Percentiles rank a stretch among this genome's conserved stretches.
Evolutionary conservation across 1,140 invertebrate species (phyloP).

Genomic region (Vanessa tameamea): DNA sequence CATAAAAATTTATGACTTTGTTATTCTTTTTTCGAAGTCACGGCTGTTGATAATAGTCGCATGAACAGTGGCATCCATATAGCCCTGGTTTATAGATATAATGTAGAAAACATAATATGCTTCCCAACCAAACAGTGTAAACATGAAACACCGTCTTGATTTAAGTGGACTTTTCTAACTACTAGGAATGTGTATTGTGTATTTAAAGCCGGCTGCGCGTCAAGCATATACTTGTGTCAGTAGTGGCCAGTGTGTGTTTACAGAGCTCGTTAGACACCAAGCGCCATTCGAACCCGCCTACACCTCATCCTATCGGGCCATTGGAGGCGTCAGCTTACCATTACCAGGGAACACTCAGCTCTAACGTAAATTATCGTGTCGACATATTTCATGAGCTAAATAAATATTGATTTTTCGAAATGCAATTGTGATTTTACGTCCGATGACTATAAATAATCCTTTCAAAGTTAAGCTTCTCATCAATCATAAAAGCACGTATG

Average conservation of each 20-base stretch:
- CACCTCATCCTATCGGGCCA: slow-evolving; percentile 44
- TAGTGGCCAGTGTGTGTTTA: slow-evolving; percentile 66
- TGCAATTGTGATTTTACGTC: slow-evolving; percentile 29
- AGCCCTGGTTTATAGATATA: slow-evolving; percentile 19
- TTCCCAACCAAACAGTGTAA: slow-evolving; percentile 43
- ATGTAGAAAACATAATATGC: slow-evolving; percentile 28
- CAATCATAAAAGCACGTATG: slow-evolving; percentile 58
- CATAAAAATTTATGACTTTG: slow-evolving; percentile 23
- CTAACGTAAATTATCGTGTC: slow-evolving; percentile 21
- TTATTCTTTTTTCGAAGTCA: slow-evolving; percentile 14
- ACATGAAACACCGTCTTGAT: slow-evolving; percentile 49
- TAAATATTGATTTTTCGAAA: slow-evolving; percentile 41
- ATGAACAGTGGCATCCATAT: slow-evolving; percentile 13
- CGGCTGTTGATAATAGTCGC: slow-evolving; percentile 7
- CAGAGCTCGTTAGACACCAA: slow-evolving; percentile 67
- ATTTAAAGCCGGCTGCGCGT: slow-evolving; percentile 47
- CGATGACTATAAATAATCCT: slow-evolving; percentile 35
- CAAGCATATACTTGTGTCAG: slow-evolving; percentile 48
- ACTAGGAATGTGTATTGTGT: slow-evolving; percentile 60
- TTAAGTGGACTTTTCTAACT: slow-evolving; percentile 54
- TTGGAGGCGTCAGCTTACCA: slow-evolving; percentile 57
- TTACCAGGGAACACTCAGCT: slow-evolving; percentile 57
- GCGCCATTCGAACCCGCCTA: slow-evolving; percentile 56
- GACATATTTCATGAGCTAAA: slow-evolving; percentile 33
- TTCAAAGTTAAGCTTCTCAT: slow-evolving; percentile 46